Percentiles rank a stretch among this genome's conserved stretches.
phyloP scores from a whole-genome alignment of 37 sponge, comb jelly and placozoan genomes.

The Spongilla lacustris region DNA sequence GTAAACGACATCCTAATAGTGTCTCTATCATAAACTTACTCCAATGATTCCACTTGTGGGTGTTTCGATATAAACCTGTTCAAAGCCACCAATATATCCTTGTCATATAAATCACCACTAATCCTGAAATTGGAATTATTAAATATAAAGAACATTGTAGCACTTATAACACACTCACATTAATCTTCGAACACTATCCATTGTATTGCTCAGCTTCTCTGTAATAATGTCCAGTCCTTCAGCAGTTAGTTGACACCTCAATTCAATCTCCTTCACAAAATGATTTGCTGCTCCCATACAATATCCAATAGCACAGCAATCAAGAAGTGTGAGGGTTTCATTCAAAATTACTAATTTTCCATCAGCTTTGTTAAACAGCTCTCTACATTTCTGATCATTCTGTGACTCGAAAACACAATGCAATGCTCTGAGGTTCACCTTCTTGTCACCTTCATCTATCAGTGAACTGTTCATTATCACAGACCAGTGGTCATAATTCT shows the following conservation, averaged over 20 bases:
- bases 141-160: too few relatives aligned
- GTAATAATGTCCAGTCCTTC: conserved; percentile 26
- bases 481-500: neutral
- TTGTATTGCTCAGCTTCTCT: neutral
- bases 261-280: conserved; percentile 3
- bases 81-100: too few relatives aligned
- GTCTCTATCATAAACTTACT: too few relatives aligned
- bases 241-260: conserved; percentile 45
- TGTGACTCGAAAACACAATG: conserved; percentile 62
- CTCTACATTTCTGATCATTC: neutral
- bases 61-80: too few relatives aligned
- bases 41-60: too few relatives aligned
- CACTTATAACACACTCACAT: too few relatives aligned
- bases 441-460: neutral
- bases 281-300: neutral
- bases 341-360: conserved; percentile 20
- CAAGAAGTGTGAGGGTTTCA: conserved; percentile 16
- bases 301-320: conserved; percentile 38
- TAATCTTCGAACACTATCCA: neutral
- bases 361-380: neutral
- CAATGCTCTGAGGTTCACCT: neutral
- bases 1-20: too few relatives aligned
- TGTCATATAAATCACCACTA: too few relatives aligned
- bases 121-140: too few relatives aligned
- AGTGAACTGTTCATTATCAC: conserved; percentile 4